These are phyloP conservation scores for Dolichotis patagonum DNA, from an alignment of 2,113 vertebrate species.

Conservation along the genomic window DNA sequence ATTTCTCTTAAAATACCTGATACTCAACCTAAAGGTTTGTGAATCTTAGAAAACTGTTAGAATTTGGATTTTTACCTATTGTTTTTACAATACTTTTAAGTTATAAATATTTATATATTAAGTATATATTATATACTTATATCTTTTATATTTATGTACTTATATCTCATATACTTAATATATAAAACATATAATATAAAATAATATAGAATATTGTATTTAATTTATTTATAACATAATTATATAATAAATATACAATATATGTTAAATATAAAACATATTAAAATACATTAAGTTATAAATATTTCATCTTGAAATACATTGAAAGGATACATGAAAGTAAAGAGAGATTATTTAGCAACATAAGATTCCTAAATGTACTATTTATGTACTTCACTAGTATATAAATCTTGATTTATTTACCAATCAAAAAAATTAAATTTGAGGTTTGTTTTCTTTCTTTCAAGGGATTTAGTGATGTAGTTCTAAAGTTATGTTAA, in stretches of 20 bases:
- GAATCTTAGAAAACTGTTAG: conserved; percentile 55
- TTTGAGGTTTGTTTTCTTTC: conserved; percentile 25
- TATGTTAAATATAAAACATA: too few species aligned
- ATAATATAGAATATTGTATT: too few species aligned
- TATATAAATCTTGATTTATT: conserved; percentile 27
- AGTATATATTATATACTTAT: too few species aligned
- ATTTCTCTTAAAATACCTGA: conserved; percentile 58
- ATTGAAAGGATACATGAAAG: not conserved
- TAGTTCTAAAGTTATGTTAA: conserved; percentile 1
- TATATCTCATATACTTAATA: too few species aligned
- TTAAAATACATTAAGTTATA: not conserved
- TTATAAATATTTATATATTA: not conserved
- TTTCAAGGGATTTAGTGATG: not conserved
- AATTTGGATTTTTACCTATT: conserved; percentile 63
- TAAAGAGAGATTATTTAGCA: conserved; percentile 55
- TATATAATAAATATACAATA: too few species aligned
- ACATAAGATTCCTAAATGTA: conserved; percentile 11
- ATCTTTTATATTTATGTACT: too few species aligned
- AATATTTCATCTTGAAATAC: not conserved
- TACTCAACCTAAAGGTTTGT: conserved; percentile 86
- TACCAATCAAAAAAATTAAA: conserved; percentile 52
- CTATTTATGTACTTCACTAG: not conserved
- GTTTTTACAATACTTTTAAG: conserved; percentile 23
- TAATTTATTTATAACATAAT: too few species aligned
- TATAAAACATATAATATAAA: too few species aligned